phyloP scores from a whole-genome alignment of 2,113 vertebrate genomes.

The Gymnogyps californianus region DNA sequence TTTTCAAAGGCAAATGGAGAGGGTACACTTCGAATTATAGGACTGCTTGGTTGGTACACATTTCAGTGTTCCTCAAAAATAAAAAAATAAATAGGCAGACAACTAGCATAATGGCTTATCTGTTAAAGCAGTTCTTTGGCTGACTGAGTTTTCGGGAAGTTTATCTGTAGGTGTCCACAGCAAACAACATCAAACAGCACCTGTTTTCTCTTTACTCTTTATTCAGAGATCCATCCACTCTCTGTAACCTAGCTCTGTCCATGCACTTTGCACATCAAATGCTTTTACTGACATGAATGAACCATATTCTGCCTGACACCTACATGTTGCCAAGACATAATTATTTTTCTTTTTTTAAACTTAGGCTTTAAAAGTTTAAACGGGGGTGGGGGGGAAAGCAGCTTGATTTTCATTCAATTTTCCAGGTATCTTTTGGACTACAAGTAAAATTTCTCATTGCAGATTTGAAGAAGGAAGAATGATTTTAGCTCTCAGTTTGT shows the following conservation, averaged over 20 bases:
- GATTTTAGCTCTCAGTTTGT: neutral
- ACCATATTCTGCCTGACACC: neutral
- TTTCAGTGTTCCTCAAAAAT: neutral
- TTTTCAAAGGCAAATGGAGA: neutral
- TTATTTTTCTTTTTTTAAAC: neutral
- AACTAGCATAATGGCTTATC: neutral
- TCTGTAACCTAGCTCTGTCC: neutral
- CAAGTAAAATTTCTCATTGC: neutral
- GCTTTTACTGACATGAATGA: neutral
- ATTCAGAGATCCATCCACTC: neutral
- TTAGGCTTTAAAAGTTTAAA: neutral
- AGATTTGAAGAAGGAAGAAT: neutral
- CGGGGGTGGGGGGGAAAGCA: accelerated
- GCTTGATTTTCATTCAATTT: neutral
- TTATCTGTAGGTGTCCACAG: neutral
- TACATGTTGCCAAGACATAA: neutral
- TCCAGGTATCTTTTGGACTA: neutral
- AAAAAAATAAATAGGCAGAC: neutral
- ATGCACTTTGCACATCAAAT: neutral
- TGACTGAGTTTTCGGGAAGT: neutral
- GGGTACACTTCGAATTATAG: neutral
- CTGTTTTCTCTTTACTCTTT: neutral
- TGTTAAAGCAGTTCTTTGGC: neutral
- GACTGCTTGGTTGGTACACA: neutral
- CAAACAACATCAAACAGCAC: neutral